Evolutionary conservation across 2,113 vertebrate species (phyloP), one percentile per base, ranked within the genome.

Genomic region (Rallus limicola): DNA sequence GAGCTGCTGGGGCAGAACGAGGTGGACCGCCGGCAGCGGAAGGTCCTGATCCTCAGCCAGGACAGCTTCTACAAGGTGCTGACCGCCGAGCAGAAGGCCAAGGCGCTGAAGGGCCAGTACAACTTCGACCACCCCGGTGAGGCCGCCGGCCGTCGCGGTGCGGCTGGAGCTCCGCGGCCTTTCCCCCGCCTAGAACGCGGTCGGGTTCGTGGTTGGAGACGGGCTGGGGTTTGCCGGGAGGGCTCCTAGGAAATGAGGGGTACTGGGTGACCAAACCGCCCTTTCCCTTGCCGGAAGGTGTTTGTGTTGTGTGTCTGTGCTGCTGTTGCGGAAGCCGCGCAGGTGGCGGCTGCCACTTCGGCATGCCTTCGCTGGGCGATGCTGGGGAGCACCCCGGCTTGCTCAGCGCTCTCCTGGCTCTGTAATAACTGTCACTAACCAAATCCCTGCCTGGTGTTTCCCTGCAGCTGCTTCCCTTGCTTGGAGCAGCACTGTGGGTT

Each of bases 101-200:
- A 99, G 95, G 99, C 99, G 4, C 87, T 99, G 31, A 99, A 99
- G 96, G 99, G 99, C 2, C 99, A 99, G 96, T 99, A 99, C 98
- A 99, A 99, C 97, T 99, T 99, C 60, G 99, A 99, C 96, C 99
- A 99, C 94, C 99, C 99, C 90, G 99, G 99, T 99, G 95, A 75
- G n/a, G 40, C 10, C 3, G 23, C 53, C 10, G 15, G 9, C 23
- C n/a, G 28, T 31, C 26, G 14, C 25, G 24, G 23, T 50, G 50
- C 24, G 18, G 20, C 28, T 11, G 28, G 10, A 28, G 29, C 36
- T 26, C 24, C 12, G 36, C 19, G 4, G 74, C 56, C 31, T 16
- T 12, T 10, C 2, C 4, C 64, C n/a, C 9, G 5, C 2, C 33
- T 31, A 2, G 1, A 0, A 3, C 50, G 2, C 1, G 36, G 26